Evolutionary conservation across 1,140 invertebrate species (phyloP).

Genomic region (Bombus terrestris): DNA sequence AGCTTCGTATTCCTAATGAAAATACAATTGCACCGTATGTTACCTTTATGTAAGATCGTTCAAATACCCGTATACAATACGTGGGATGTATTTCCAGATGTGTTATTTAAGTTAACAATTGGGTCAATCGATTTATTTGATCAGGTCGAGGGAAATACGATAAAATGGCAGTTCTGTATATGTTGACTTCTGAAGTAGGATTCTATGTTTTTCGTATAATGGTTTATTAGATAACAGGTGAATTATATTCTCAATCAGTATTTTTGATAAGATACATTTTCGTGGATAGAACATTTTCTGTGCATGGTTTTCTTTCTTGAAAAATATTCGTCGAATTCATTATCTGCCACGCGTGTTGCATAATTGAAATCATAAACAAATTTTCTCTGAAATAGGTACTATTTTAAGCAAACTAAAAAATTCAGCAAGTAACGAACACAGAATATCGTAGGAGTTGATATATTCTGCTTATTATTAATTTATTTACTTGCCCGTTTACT

Average conservation of each 20-base stretch:
- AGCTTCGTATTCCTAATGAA: neutral
- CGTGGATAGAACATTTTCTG: too few species aligned
- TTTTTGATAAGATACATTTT: neutral
- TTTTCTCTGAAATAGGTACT: neutral
- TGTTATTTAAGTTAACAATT: too few species aligned
- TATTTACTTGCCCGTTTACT: neutral
- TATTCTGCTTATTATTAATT: neutral
- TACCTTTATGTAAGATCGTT: neutral
- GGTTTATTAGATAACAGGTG: neutral
- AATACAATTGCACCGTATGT: neutral
- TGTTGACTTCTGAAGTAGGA: too few species aligned
- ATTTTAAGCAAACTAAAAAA: neutral
- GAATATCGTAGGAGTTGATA: neutral
- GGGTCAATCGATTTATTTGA: too few species aligned
- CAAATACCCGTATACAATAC: neutral
- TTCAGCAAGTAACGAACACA: neutral
- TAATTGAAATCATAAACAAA: neutral
- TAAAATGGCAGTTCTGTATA: too few species aligned
- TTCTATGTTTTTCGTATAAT: too few species aligned
- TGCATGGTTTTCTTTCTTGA: too few species aligned
- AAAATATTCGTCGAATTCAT: too few species aligned
- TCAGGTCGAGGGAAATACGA: too few species aligned
- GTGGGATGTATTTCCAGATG: too few species aligned
- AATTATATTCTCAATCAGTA: neutral
- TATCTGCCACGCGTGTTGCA: neutral